Evolutionary conservation across 2,797 vertebrate genomes (phyloP), one percentile per base, ranked within the genome.

Genomic region (Anolis apletophallus): DNA sequence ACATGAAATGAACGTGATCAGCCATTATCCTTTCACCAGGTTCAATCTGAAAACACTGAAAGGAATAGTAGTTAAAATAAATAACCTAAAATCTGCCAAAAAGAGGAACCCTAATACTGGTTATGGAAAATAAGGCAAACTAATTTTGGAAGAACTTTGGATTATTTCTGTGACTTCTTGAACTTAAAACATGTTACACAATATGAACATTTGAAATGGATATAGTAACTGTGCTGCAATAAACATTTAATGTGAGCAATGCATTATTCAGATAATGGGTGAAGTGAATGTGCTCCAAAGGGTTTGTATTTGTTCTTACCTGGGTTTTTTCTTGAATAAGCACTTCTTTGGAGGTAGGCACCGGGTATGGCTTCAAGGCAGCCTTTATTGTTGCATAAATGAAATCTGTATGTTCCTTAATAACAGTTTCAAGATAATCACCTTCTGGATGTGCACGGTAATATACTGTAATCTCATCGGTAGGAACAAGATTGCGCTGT

Each of bases 381-480:
- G 98, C 97, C 93, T 99, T 99, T 87, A 97, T 97, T 23, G 98
- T 99, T 17, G 97, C 98, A 93, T 98, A 95, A 95, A 99, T 99
- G 84, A 99, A 99, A 82, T 98, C 98, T 0, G 87, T 96, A 78
- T 99, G 99, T 8, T 96, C 96, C 93, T 97, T 96, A 89, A 99
- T 97, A 82, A 99, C 97, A n/a, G 96, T 95, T 89, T 97, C 97
- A 95, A 99, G 95, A 94, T 99, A 99, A 36, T 96, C 95, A 80
- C 96, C 97, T 89, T 97, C 94, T 74, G 98, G 98, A 81, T 95
- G 93, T 17, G 95, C 96, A 91, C 91, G 95, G 95, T 98, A 99
- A 96, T 98, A 98, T 90, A 99, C 97, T 0, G 94, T 97, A 90
- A 99, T 98, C 94, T 99, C 98, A 92, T 99, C 98, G 0, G 98